Conservation (phyloP, 2,113 vertebrate species). For the Euleptes europaea region DNA sequence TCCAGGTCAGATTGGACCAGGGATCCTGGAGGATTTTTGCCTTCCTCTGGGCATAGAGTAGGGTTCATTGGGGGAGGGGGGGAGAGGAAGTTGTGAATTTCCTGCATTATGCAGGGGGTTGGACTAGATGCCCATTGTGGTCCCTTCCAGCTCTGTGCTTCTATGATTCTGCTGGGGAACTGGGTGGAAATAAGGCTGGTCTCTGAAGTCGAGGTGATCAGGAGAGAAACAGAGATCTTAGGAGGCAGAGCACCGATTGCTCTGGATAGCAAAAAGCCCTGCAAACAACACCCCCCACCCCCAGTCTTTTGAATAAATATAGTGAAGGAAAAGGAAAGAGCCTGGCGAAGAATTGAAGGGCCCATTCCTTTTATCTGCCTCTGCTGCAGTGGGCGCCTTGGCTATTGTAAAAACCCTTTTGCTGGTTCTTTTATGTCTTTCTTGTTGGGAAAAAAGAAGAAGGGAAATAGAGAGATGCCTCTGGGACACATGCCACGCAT, state of each 20-base stretch:
- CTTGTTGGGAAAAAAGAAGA: accelerated
- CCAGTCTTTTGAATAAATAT: neutral
- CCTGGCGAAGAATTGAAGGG: neutral
- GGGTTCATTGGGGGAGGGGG: no score
- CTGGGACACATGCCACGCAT: accelerated
- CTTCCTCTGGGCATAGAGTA: no score
- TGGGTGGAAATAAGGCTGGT: no score
- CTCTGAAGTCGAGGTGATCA: neutral
- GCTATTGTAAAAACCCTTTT: conserved; percentile 4
- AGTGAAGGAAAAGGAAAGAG: neutral
- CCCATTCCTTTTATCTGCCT: neutral
- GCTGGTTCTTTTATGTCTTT: conserved; percentile 10
- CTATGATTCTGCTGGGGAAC: neutral
- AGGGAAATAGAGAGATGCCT: neutral
- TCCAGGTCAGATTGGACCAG: no score
- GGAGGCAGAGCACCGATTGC: neutral
- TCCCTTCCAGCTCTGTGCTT: no score
- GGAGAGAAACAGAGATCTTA: neutral
- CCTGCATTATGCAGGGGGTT: neutral
- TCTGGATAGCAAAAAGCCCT: neutral
- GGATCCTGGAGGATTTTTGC: no score
- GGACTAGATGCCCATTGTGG: no score
- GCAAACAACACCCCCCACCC: accelerated
- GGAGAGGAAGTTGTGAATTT: no score
- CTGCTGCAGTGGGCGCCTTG: neutral